Base-by-base conservation (phyloP, 2,797 vertebrate species). In the Semotilus atromaculatus region DNA sequence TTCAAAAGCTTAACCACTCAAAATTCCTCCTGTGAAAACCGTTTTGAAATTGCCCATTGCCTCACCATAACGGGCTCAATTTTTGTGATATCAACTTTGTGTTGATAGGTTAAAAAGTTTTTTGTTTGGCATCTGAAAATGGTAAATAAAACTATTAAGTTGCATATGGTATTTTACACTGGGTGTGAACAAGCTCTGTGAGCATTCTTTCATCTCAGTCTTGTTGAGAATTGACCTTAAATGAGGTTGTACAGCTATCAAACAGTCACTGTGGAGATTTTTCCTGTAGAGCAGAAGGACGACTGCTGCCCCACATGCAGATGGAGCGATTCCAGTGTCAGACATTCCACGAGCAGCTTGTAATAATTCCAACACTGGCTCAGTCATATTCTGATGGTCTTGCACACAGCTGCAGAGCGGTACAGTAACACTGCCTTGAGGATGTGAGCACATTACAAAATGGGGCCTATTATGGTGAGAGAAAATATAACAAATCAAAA, bases 381-480 rank as follows among this genome's bases (percentile, higher is more conserved):
- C 74, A 58, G 81, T 85, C 80, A 60, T 73, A 62, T 74, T 80
- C 83, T 81, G 78, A 78, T 21, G 29, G 71, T 73, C 66, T 40
- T 78, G 73, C 79, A 67, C 80, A 67, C 86, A 87, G 83, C 86
- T 87, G 83, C 66, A 38, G 72, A 77, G 45, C 78, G 72, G 53
- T 81, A 85, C 78, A 70, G 23, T 62, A 80, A 73, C 43, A 82
- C 70, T 21, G 72, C 76, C 78, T 55, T 64, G 31, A 71, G 68
- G 70, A 85, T 82, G 34, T 80, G 81, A 85, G 53, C 80, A 62
- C 70, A 75, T 75, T 81, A 80, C 70, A 88, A 72, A 83, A 85
- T 80, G 75, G 78, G 87, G 76, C 51, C 86, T 72, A 34, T 73
- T 81, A 62, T 72, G 64, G 73, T 81, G 43, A 82, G 80, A 82